Evolutionary conservation across 2,888 invertebrate genomes (phyloP).

Genomic region (Philonicus albiceps): DNA sequence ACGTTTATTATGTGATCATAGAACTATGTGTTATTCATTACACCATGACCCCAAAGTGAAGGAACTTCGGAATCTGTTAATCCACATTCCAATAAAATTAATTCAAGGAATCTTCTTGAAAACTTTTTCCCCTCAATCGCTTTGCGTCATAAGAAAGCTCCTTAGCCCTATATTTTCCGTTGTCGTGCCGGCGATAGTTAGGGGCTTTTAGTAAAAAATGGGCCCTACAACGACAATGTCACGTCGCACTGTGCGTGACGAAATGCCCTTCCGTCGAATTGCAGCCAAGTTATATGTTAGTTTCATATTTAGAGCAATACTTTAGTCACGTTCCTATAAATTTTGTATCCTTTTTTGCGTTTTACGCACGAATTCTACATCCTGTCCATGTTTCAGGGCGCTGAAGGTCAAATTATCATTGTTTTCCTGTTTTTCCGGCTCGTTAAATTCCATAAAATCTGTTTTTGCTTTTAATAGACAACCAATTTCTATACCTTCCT

Average conservation of each 20-base stretch:
- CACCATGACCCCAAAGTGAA: neutral
- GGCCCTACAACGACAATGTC: neutral
- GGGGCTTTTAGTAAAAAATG: neutral
- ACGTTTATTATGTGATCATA: neutral
- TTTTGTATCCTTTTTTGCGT: neutral
- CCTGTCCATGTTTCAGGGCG: neutral
- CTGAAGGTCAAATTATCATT: neutral
- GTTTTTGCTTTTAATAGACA: neutral
- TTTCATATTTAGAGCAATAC: neutral
- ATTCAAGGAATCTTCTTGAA: neutral
- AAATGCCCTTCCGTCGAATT: neutral
- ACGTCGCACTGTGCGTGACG: neutral
- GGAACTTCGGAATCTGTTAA: neutral
- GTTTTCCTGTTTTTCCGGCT: neutral
- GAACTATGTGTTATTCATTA: neutral
- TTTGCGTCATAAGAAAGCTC: neutral
- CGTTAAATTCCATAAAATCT: neutral
- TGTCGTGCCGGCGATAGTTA: neutral
- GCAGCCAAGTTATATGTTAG: neutral
- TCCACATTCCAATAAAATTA: neutral
- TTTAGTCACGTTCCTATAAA: neutral
- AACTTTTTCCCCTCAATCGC: neutral
- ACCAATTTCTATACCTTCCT: neutral
- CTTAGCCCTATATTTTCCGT: neutral
- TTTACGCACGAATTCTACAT: neutral